Evolutionary conservation across 2,888 invertebrate species (phyloP), one percentile per base, ranked within the genome.

Genomic region (Nysson spinosus): DNA sequence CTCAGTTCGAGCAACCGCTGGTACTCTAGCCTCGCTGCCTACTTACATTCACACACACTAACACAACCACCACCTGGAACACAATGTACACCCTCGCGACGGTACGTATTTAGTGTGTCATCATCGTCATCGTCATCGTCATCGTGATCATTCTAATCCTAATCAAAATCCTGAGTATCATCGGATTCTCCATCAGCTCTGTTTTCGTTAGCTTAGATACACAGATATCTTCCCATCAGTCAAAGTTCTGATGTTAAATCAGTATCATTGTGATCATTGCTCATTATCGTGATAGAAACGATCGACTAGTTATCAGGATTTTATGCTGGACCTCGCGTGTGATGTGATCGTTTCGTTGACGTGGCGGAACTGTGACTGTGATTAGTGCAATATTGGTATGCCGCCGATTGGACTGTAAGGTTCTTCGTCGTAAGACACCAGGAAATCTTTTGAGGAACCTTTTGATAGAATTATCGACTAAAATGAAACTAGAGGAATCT

Each of bases 11-110:
- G 80, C 77, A 78, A 78, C 78, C 78, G 79, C 82, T 78, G 83
- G 82, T 87, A 87, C 83, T 85, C 84, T 83, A 82, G 84, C 85
- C 81, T 82, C 83, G 83, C 82, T 79, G 86, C 76, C 83, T 81
- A 82, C 83, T 83, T 80, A 79, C 75, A 82, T 81, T 74, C 72
- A 78, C 75, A 78, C 68, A 76, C 65, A 78, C 70, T 73, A 75
- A 78, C 73, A 77, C 72, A 67, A 51, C 68, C 64, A 63, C 61
- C 65, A 55, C 72, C 64, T 61, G 67, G 77, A 75, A 75, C 75
- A 82, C 68, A 72, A 86, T 86, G 86, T 77, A 78, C 75, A 77
- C 76, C 78, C 77, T 80, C 75, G 79, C 70, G 74, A 85, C 79
- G 86, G 86, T 86, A 85, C 76, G 85, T 85, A 85, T 83, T 60